Base-by-base conservation (phyloP, 1,140 invertebrate species). In the Euura lappo region DNA sequence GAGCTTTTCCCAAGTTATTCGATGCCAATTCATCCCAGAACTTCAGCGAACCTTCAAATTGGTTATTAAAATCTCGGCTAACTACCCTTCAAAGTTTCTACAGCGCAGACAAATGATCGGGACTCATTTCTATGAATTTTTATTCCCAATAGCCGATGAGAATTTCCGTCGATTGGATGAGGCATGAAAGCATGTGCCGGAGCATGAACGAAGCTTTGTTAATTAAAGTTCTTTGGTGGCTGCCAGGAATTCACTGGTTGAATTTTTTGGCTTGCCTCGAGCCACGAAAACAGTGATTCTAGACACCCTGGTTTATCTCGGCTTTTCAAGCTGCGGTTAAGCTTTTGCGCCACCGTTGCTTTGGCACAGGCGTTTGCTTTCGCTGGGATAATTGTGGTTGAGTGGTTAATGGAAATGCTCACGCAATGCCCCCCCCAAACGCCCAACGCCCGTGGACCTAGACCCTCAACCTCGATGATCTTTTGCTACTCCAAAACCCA, bases 331-430 rank as follows among this genome's bases (percentile, higher is more conserved):
- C 51, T 6, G 51, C 51, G 51, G 51, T 60, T 60, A 6, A 60
- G 51, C 51, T 60, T 60, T 60, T 60, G 8, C 8, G 8, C 13
- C 51, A n/a, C 2, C 51, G 51, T 60, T n/a, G 6, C 51, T 60
- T 60, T 60, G 51, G 51, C 51, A 60, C 51, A 8, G 6, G 13
- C 51, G 3, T 60, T 60, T n/a, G 51, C 51, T 60, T 60, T 60
- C 51, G 51, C 51, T 60, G 51, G 5, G 51, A 60, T 60, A 60
- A 60, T 60, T 60, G 13, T 60, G 13, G 51, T 60, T 60, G 8
- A 60, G 51, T 60, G 51, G 51, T 60, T 60, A 60, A 60, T 60
- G 51, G 51, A 60, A 60, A 60, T 60, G 8, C 51, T 60, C 51
- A n/a, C 28, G 51, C 51, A 11, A 60, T n/a, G 13, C 51, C 13